Conservation (phyloP, 35 echinoderm and acorn worm genomes). For the Lytechinus variegatus region DNA sequence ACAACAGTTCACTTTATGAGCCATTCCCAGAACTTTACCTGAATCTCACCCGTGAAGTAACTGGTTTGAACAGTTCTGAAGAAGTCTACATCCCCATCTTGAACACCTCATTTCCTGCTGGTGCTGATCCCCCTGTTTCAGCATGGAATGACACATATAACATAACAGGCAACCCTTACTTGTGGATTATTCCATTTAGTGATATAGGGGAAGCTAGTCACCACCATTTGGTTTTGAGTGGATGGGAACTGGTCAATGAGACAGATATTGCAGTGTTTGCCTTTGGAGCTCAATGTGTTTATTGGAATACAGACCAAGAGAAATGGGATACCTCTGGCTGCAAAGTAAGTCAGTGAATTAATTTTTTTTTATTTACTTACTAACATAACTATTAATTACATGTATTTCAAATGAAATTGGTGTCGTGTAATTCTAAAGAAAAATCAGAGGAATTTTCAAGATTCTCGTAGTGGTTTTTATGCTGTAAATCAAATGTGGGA, state of each 20-base stretch:
- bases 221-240: slow-evolving; percentile 59
- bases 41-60: not conserved
- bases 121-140: not conserved
- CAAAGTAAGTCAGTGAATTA: slow-evolving; percentile 27
- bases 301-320: slow-evolving; percentile 75
- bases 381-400: too few relatives aligned
- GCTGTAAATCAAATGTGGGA: too few relatives aligned
- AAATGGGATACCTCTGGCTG: slow-evolving; percentile 79
- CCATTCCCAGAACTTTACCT: not conserved
- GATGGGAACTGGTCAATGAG: slow-evolving; percentile 46
- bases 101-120: slow-evolving; percentile 27
- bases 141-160: slow-evolving; percentile 63
- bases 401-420: too few relatives aligned
- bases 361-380: too few relatives aligned
- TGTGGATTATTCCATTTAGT: slow-evolving; percentile 64
- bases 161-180: slow-evolving; percentile 63
- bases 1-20: not conserved
- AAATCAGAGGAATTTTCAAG: too few relatives aligned
- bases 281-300: slow-evolving; percentile 67
- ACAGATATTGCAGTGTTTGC: slow-evolving; percentile 53
- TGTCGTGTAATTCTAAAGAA: too few relatives aligned
- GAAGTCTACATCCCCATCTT: not conserved
- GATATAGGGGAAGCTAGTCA: slow-evolving; percentile 34
- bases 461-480: too few relatives aligned
- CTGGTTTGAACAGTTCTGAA: not conserved